Base-by-base conservation (phyloP, 2,113 vertebrate genomes). In the Reinhardtius hippoglossoides region DNA sequence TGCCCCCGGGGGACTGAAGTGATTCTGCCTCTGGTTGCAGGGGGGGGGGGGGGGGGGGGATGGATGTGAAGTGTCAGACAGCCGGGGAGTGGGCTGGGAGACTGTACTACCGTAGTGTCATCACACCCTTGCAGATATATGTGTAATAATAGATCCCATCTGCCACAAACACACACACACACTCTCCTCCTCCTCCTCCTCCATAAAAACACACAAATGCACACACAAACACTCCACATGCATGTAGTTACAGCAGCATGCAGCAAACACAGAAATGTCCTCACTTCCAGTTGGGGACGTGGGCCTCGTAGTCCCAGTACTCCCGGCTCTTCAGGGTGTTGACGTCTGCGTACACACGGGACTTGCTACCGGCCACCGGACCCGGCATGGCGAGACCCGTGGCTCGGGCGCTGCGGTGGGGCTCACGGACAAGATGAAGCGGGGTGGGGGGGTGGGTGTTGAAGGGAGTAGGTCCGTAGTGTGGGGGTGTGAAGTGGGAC, bases 301-400 rank as follows among this genome's bases (percentile, higher is more conserved):
- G 97, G 88, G 96, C 89, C 92, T 99, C 97, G 82, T 99, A 99
- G 93, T 99, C 97, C 97, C 97, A 99, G 94, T 98, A 98, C 81
- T 98, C 97, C 92, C 97, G 95, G 95, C 96, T 97, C 94, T 97
- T 96, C 92, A 97, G 93, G 90, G 96, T 97, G 95, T 99, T 99
- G 91, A 97, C 97, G 89, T 99, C 97, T 90, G 96, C 96, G 94
- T 98, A 99, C 87, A 98, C 97, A 93, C 97, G 96, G 94, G 97
- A 95, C 95, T 96, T 96, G 93, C 97, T 98, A 89, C 97, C 96
- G 89, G 96, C 95, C 93, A 96, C 96, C 83, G 96, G 96, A 94
- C 97, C 97, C 91, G 97, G 97, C 97, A 98, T 98, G 95, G 95
- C 96, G 95, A 94, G 94, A 91, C 87, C 92, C 89, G 91, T 88